A percentile compares a stretch with the other conserved stretches of the same genome.
Evolutionary conservation across 2,113 vertebrate species (phyloP).

Genomic region (Ageneiosus marmoratus): DNA sequence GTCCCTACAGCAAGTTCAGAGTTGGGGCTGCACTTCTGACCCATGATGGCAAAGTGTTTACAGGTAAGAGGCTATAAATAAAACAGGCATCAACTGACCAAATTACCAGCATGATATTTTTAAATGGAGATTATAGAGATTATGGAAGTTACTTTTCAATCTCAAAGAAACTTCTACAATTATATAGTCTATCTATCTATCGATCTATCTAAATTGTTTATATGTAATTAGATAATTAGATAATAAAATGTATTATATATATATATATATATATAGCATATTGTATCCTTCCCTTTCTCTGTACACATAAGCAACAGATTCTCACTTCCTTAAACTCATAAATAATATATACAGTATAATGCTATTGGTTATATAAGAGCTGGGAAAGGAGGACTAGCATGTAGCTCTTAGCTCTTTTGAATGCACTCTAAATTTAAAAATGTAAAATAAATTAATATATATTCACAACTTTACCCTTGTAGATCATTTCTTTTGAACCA

Average conservation of each 20-base stretch:
- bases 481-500: background rate
- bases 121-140: background rate
- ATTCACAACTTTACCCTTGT: background rate
- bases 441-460: background rate
- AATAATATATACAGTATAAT: background rate
- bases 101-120: background rate
- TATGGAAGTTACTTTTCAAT: background rate
- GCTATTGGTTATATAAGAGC: slow-evolving; percentile 5
- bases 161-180: background rate
- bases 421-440: background rate
- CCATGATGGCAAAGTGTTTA: slow-evolving; percentile 71
- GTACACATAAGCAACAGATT: slow-evolving; percentile 2
- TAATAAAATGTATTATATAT: no score
- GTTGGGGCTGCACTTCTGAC: slow-evolving; percentile 89
- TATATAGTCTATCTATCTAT: background rate
- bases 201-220: no score
- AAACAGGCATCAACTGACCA: background rate
- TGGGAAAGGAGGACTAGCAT: background rate
- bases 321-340: background rate
- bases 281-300: background rate
- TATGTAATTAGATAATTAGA: no score
- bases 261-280: no score
- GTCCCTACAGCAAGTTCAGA: slow-evolving; percentile 90
- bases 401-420: background rate
- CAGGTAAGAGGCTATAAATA: slow-evolving; percentile 73